phyloP scores from a whole-genome alignment of 2,888 invertebrate species.

The Phaonia tiefii region DNA sequence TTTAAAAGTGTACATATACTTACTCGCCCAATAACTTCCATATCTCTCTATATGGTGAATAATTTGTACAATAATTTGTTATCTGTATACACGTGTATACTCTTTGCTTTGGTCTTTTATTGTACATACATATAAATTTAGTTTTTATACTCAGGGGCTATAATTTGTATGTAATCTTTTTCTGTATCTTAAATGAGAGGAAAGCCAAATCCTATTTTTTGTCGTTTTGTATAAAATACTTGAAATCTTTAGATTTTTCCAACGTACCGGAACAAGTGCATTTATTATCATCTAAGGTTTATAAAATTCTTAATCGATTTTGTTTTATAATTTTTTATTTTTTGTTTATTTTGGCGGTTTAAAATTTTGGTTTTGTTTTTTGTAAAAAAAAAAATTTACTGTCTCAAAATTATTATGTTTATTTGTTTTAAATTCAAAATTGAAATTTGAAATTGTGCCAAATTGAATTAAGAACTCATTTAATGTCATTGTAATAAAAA shows the following conservation, averaged over 20 bases:
- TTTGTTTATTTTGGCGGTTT: not conserved
- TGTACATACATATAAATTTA: slow-evolving; percentile 45
- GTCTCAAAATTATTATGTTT: slow-evolving; percentile 38
- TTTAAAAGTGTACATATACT: slow-evolving; percentile 46
- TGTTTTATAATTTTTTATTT: slow-evolving; percentile 34
- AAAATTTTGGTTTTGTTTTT: not conserved
- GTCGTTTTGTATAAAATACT: not conserved
- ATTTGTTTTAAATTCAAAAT: slow-evolving; percentile 49
- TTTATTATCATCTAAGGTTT: slow-evolving; percentile 74
- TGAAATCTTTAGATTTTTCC: slow-evolving; percentile 64
- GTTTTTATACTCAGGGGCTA: slow-evolving; percentile 69
- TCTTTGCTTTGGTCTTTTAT: not conserved
- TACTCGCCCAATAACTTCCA: slow-evolving; percentile 5
- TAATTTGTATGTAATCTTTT: slow-evolving; percentile 53
- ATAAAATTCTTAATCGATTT: slow-evolving; percentile 26
- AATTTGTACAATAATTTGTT: too few species aligned
- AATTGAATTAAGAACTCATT: slow-evolving; percentile 37
- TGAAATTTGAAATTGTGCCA: slow-evolving; percentile 27
- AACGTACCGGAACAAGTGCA: slow-evolving; percentile 79
- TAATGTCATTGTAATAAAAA: slow-evolving; percentile 31
- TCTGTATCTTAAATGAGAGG: too few species aligned
- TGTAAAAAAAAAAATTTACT: slow-evolving; percentile 43
- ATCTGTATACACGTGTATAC: not conserved
- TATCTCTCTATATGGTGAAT: slow-evolving; percentile 20
- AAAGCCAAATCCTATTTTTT: too few species aligned